Percentiles rank a stretch among this genome's conserved stretches.
phyloP scores from a whole-genome alignment of 2,797 vertebrate species.

The Allobates femoralis region DNA sequence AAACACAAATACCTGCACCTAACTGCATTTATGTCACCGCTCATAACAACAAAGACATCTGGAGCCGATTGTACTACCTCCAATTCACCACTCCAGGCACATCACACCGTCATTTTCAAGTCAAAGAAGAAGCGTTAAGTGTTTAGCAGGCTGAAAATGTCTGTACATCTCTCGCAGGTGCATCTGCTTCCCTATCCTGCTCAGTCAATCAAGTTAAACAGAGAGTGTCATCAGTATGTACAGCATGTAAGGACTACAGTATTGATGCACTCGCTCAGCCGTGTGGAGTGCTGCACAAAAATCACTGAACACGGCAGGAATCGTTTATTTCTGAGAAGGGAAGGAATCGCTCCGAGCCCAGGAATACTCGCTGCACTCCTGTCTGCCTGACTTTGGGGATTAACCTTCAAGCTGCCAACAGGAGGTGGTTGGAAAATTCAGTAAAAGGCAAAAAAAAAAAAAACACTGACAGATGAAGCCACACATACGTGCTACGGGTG shows the following conservation, averaged over 20 bases:
- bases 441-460: slow-evolving; percentile 69
- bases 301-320: slow-evolving; percentile 84
- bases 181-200: slow-evolving; percentile 75
- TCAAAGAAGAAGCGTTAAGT: slow-evolving; percentile 72
- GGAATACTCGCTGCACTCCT: slow-evolving; percentile 81
- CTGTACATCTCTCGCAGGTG: slow-evolving; percentile 80
- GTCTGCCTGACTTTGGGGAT: slow-evolving; percentile 82
- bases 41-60: slow-evolving; percentile 74
- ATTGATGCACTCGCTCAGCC: slow-evolving; percentile 82
- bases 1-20: slow-evolving; percentile 69
- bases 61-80: slow-evolving; percentile 74
- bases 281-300: slow-evolving; percentile 80
- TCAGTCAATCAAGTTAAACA: slow-evolving; percentile 84
- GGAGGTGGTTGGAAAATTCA: slow-evolving; percentile 74
- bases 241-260: slow-evolving; percentile 81
- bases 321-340: slow-evolving; percentile 81
- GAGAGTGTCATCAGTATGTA: slow-evolving; percentile 83
- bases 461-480: slow-evolving; percentile 10
- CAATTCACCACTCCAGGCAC: slow-evolving; percentile 71
- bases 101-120: slow-evolving; percentile 70
- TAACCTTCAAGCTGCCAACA: slow-evolving; percentile 83
- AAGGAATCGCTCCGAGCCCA: slow-evolving; percentile 81
- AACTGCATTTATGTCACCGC: slow-evolving; percentile 71
- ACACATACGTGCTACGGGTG: neutral
- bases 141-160: slow-evolving; percentile 75